A percentile compares a stretch with the other conserved stretches of the same genome.
phyloP scores from a whole-genome alignment of 2,113 vertebrate species.

The Macquaria ambigua region DNA sequence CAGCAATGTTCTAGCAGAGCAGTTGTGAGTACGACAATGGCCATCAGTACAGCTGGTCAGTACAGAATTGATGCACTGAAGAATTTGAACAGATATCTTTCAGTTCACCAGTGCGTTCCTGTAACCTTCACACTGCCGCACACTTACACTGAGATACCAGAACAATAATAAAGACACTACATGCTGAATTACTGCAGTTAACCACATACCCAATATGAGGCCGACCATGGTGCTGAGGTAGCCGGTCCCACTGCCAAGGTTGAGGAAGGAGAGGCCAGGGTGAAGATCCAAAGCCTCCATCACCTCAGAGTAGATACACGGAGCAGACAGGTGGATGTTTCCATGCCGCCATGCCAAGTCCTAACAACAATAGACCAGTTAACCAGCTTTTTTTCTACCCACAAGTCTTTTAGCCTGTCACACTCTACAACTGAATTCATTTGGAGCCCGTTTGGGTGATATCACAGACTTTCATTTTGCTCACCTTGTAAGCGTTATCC shows the following conservation, averaged over 20 bases:
- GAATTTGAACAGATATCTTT: not conserved
- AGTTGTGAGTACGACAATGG: too few species aligned
- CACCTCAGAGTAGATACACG: conserved; percentile 98
- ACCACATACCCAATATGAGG: conserved; percentile 91
- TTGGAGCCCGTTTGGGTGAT: not conserved
- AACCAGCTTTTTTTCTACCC: not conserved
- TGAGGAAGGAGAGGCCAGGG: conserved; percentile 95
- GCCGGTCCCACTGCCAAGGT: conserved; percentile 97
- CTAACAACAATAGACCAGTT: conserved; percentile 29
- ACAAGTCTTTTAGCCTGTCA: not conserved
- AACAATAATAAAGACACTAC: not conserved
- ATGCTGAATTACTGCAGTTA: not conserved
- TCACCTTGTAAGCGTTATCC: conserved; percentile 94
- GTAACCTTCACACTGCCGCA: not conserved
- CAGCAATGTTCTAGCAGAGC: too few species aligned
- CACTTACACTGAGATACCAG: not conserved
- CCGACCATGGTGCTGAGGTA: conserved; percentile 99
- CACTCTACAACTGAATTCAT: not conserved
- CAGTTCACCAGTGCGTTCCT: not conserved
- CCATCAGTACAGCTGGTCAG: too few species aligned
- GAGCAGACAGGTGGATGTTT: conserved; percentile 97
- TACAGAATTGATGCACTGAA: not conserved
- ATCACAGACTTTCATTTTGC: not conserved
- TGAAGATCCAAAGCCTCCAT: conserved; percentile 98
- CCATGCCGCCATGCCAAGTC: conserved; percentile 98